Percentiles rank a stretch among this genome's conserved stretches.
These are phyloP conservation scores for Emydocephalus ijimae DNA, from an alignment of 2,113 vertebrate species.

Conservation along the genomic window DNA sequence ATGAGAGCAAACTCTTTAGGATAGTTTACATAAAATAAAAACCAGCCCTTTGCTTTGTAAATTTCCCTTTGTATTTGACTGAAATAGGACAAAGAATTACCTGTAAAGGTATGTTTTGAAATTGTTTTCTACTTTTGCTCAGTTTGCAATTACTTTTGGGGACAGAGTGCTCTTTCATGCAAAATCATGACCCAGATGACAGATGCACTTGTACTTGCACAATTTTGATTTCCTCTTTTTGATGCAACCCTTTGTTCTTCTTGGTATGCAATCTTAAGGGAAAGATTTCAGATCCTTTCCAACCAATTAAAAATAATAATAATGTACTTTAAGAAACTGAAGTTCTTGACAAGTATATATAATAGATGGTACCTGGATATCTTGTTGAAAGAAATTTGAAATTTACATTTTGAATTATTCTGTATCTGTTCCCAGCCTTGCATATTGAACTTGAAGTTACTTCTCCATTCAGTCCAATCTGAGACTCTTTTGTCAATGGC, in stretches of 20 bases:
- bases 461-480: not conserved
- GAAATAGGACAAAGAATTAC: constrained; percentile 12
- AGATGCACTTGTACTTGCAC: constrained; percentile 22
- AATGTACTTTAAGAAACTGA: constrained; percentile 21
- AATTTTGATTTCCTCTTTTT: constrained; percentile 55
- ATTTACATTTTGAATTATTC: not conserved
- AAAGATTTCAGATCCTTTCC: constrained; percentile 26
- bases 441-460: not conserved
- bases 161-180: constrained; percentile 46
- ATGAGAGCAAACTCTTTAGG: not conserved
- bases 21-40: not conserved
- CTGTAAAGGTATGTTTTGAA: constrained; percentile 33
- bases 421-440: not conserved
- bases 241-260: constrained; percentile 44
- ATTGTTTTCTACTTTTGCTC: constrained; percentile 48
- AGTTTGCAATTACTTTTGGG: constrained; percentile 43
- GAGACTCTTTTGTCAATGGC: not conserved
- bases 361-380: not conserved
- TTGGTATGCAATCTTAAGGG: constrained; percentile 33
- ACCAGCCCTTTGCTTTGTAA: not conserved
- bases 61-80: not conserved
- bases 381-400: not conserved
- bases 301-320: constrained; percentile 39
- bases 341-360: not conserved
- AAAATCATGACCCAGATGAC: constrained; percentile 46